Evolutionary conservation across 2,888 invertebrate genomes (phyloP), one percentile per base, ranked within the genome.

Genomic region (Ypsolopha scabrella): DNA sequence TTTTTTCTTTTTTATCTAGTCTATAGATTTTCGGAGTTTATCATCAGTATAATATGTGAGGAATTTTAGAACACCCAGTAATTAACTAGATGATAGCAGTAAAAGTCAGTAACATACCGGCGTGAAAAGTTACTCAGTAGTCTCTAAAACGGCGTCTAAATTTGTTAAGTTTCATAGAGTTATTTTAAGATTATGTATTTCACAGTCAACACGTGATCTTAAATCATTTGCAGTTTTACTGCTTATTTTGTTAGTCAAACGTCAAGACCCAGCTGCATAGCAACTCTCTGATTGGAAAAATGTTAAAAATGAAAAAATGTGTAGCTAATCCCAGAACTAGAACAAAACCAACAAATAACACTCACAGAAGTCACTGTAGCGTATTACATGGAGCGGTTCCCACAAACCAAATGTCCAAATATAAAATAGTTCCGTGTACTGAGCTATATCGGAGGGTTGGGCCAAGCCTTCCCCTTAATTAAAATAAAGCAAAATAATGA

Each of bases 331-430:
- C 54, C 54, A 59, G 61, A 60, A 58, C 60, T 52, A 54, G 53
- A 58, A 52, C 3, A 54, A 53, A 58, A 58, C 57, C 64, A 72
- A 72, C 67, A 59, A 60, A 61, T 24, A 35, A 24, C 10, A 67
- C 63, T 66, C 60, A 55, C 58, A 55, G 58, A 64, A 65, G 53
- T 53, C 67, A 67, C 38, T 67, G 70, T 61, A 65, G 59, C 75
- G 72, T 75, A 59, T 60, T 71, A 58, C 9, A 43, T 13, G 11
- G 37, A 62, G 63, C 61, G 70, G 85, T 85, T 85, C 86, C 78
- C 85, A 86, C 80, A 80, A 74, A 75, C 72, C 72, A 70, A 73
- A 74, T 75, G 72, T 64, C 77, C 74, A 67, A 79, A 77, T 70
- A 73, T 62, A 63, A 64, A 24, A 24, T 24, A 24, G 57, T 69